Conservation (phyloP, 2,888 invertebrate species). For the Clostera curtula region DNA sequence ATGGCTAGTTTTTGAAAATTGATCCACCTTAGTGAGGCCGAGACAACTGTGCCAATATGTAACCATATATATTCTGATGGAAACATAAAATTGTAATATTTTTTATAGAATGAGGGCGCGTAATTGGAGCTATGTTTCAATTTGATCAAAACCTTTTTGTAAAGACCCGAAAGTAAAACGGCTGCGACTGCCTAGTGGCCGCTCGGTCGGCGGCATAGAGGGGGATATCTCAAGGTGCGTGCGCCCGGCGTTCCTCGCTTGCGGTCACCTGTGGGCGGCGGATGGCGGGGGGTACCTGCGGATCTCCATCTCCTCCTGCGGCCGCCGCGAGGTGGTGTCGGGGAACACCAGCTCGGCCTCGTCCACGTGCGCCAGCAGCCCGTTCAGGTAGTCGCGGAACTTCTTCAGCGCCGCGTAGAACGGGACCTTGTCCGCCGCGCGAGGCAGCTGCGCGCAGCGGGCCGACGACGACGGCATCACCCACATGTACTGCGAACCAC, state of each 20-base stretch:
- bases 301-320: slow-evolving; percentile 72
- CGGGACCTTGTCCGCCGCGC: slow-evolving; percentile 98
- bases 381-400: slow-evolving; percentile 95
- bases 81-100: too few species aligned
- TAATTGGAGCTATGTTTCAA: too few species aligned
- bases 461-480: slow-evolving; percentile 99
- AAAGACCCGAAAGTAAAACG: too few species aligned
- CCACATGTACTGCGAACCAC: slow-evolving; percentile 89
- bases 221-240: background rate
- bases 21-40: too few species aligned
- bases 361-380: slow-evolving; percentile 87
- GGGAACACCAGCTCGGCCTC: slow-evolving; percentile 91
- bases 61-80: too few species aligned
- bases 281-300: slow-evolving; percentile 49
- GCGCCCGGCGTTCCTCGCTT: too few species aligned
- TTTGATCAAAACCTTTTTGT: too few species aligned
- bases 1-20: too few species aligned
- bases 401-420: slow-evolving; percentile 97
- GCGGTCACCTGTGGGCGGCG: slow-evolving; percentile 2
- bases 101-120: too few species aligned
- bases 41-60: too few species aligned
- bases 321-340: slow-evolving; percentile 62
- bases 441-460: slow-evolving; percentile 96
- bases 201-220: too few species aligned
- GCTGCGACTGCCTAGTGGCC: too few species aligned